Evolutionary conservation across 2,797 vertebrate genomes (phyloP), one percentile per base, ranked within the genome.

Genomic region (Hippocampus kuda): DNA sequence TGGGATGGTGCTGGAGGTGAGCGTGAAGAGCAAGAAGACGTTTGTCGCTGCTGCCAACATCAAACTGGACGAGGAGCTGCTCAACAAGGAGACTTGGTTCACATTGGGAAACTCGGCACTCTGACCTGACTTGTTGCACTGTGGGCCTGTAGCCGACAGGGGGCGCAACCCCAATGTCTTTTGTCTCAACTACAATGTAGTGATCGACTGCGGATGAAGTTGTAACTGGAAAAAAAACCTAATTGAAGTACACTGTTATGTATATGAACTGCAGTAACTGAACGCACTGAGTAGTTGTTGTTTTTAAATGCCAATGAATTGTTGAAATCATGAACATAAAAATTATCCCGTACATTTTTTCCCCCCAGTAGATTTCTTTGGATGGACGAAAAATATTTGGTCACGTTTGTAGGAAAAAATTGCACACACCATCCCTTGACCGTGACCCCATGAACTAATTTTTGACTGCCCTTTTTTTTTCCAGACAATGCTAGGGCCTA

Each of bases 1-100:
- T 30, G 91, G 89, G 75, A 86, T 13, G 34, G 70, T 91, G 51
- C 88, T 96, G 82, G 91, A 92, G 77, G 88, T 94, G 26, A 89
- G 86, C 0, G 93, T 95, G 75, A 94, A 93, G 82, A 94, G 92
- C 83, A 93, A 84, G 82, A 91, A 88, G 71, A 60, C 70, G 0
- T 92, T 91, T 42, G 79, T 95, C 60, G 93, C 89, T 63, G 90
- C 89, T 6, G 85, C 92, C 71, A 92, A 88, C 79, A 89, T 95
- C 60, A 87, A 74, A 30, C 86, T 94, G 81, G 87, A 84, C 41
- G 76, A 79, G 0, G 15, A 78, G 68, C 73, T 84, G 77, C 74
- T 82, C 54, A 88, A 83, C 83, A 91, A 79, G 79, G 93, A 92
- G 86, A 87, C 59, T 70, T 92, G 92, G 93, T 94, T 93, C 75